Evolutionary conservation across 2,113 vertebrate genomes (phyloP).

Genomic region (Chloropsis cyanopogon): DNA sequence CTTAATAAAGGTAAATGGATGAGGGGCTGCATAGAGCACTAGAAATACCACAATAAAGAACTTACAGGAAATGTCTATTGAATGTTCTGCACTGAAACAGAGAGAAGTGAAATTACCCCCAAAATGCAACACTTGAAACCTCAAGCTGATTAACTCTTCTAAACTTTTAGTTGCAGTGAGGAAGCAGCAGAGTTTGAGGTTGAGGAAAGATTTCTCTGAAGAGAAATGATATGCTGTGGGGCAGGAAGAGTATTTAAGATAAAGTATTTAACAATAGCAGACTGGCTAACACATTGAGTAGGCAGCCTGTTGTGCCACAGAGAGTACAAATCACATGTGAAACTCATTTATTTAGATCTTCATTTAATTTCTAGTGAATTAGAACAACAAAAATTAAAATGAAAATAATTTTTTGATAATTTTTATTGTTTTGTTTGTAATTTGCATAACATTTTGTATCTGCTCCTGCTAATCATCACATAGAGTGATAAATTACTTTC

Average conservation of each 20-base stretch:
- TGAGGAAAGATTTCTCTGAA: neutral
- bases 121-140: neutral
- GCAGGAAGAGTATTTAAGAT: neutral
- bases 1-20: neutral
- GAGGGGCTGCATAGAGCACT: neutral
- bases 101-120: neutral
- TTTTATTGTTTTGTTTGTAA: neutral
- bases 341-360: neutral
- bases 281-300: neutral
- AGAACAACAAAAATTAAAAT: neutral
- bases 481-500: neutral
- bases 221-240: neutral
- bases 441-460: neutral
- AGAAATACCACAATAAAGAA: neutral
- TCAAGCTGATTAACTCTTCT: neutral
- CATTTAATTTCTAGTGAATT: neutral
- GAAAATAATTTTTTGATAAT: rapidly evolving
- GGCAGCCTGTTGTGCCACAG: neutral
- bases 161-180: neutral
- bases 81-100: neutral
- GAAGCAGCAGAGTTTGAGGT: neutral
- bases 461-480: neutral
- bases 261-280: neutral
- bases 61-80: neutral
- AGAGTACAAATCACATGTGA: neutral